These are phyloP conservation scores for Drosophila diplacantha DNA, from an alignment of 2,888 invertebrate species.

Conservation along the genomic window DNA sequence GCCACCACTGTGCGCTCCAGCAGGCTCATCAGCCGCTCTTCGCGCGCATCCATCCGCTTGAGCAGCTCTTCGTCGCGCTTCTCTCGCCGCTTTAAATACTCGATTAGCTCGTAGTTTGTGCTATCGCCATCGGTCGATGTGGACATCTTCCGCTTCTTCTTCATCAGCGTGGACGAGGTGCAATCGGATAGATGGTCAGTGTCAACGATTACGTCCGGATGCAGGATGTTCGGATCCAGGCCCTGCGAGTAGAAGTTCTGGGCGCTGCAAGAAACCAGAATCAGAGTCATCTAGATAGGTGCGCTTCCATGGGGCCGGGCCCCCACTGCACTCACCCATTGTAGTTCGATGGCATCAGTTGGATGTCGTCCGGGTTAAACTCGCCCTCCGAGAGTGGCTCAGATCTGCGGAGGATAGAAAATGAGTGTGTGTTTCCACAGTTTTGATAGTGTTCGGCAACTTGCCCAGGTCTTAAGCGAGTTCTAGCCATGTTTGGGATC, in stretches of 20 bases:
- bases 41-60: slow-evolving; percentile 77
- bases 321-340: slow-evolving; percentile 69
- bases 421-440: background rate
- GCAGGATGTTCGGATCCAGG: slow-evolving; percentile 75
- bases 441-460: background rate
- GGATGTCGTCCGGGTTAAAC: slow-evolving; percentile 77
- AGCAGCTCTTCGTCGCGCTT: slow-evolving; percentile 77
- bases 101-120: slow-evolving; percentile 77
- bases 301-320: background rate
- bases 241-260: slow-evolving; percentile 75
- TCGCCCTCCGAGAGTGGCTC: slow-evolving; percentile 76
- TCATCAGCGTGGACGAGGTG: slow-evolving; percentile 61
- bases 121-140: slow-evolving; percentile 77
- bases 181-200: slow-evolving; percentile 77
- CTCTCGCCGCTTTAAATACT: slow-evolving; percentile 77
- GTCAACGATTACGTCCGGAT: slow-evolving; percentile 78
- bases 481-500: background rate
- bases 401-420: slow-evolving; percentile 57
- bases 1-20: slow-evolving; percentile 77
- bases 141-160: slow-evolving; percentile 75
- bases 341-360: slow-evolving; percentile 76
- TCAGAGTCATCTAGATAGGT: too few species aligned
- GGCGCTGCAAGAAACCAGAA: slow-evolving; percentile 52
- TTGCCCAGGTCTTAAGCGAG: background rate
- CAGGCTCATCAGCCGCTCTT: slow-evolving; percentile 75